Percentiles rank a stretch among this genome's conserved stretches.
phyloP scores from a whole-genome alignment of 2,113 vertebrate species.

The Phrynocephalus versicolor region DNA sequence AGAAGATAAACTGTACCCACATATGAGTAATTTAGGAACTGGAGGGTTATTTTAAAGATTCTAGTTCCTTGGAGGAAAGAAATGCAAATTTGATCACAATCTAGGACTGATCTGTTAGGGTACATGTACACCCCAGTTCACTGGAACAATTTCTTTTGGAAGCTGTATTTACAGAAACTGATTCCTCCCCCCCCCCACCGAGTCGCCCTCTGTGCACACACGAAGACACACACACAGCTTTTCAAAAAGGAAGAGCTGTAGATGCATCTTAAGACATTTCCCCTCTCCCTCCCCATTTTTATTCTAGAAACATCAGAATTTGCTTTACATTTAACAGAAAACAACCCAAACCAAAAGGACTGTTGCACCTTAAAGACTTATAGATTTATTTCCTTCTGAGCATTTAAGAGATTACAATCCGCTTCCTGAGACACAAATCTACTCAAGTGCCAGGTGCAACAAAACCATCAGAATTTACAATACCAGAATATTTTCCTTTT shows the following conservation, averaged over 20 bases:
- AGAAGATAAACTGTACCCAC: constrained; percentile 44
- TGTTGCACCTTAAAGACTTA: no score
- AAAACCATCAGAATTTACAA: no score
- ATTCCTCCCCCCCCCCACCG: background rate
- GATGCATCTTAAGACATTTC: background rate
- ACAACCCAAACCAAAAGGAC: no score
- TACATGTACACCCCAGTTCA: background rate
- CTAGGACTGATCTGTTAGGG: background rate
- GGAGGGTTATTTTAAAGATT: constrained; percentile 33
- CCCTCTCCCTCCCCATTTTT: background rate
- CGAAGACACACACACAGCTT: background rate
- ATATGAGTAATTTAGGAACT: constrained; percentile 46
- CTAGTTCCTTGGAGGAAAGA: background rate
- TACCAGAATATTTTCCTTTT: no score
- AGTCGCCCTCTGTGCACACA: background rate
- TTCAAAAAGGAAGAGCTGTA: background rate
- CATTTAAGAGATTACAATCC: no score
- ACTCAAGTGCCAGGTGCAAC: no score
- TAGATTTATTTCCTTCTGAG: no score
- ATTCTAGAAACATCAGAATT: background rate
- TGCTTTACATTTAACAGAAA: no score
- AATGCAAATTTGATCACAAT: background rate
- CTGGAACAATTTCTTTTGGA: background rate
- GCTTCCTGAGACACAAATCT: no score
- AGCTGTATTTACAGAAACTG: background rate